A percentile compares a stretch with the other conserved stretches of the same genome.
These are phyloP conservation scores for Karalla daura DNA, from an alignment of 2,797 vertebrate genomes.

Conservation along the genomic window DNA sequence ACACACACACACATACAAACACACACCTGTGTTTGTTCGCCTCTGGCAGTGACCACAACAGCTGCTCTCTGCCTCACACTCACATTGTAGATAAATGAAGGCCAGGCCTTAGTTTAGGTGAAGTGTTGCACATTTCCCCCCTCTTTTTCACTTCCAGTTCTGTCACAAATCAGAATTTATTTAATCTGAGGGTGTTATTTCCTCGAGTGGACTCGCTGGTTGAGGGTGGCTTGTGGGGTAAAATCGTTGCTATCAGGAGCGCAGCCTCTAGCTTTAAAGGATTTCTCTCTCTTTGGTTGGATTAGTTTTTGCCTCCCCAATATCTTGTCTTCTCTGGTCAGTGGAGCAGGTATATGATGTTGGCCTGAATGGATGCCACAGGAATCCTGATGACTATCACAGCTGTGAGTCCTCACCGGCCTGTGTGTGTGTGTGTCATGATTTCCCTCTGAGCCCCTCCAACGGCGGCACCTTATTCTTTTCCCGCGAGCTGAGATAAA, in stretches of 20 bases:
- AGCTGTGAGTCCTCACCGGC: constrained; percentile 13
- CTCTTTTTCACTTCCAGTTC: constrained; percentile 25
- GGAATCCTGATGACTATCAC: constrained; percentile 63
- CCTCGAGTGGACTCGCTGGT: constrained; percentile 27
- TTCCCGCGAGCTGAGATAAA: constrained; percentile 9
- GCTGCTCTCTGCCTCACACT: constrained; percentile 31
- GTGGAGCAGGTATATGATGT: constrained; percentile 59
- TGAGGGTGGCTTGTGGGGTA: constrained; percentile 27
- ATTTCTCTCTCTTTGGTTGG: constrained; percentile 64
- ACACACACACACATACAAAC: too few relatives aligned
- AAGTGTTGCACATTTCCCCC: constrained; percentile 2
- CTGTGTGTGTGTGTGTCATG: constrained; percentile 32
- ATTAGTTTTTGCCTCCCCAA: constrained; percentile 63
- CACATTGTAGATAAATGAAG: constrained; percentile 50
- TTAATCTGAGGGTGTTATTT: constrained; percentile 58
- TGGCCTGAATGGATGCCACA: constrained; percentile 51
- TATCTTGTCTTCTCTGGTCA: constrained; percentile 68
- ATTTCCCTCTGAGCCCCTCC: constrained; percentile 25
- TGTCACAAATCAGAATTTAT: constrained; percentile 48
- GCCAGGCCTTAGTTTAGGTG: constrained; percentile 42
- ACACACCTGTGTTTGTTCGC: constrained; percentile 55
- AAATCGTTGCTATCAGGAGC: constrained; percentile 61
- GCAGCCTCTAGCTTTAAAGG: constrained; percentile 66
- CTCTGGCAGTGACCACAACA: constrained; percentile 33
- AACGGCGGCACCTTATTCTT: constrained; percentile 20